A percentile compares a stretch with the other conserved stretches of the same genome.
Conservation (phyloP, 2,797 vertebrate species). For the Hyperoplus immaculatus region DNA sequence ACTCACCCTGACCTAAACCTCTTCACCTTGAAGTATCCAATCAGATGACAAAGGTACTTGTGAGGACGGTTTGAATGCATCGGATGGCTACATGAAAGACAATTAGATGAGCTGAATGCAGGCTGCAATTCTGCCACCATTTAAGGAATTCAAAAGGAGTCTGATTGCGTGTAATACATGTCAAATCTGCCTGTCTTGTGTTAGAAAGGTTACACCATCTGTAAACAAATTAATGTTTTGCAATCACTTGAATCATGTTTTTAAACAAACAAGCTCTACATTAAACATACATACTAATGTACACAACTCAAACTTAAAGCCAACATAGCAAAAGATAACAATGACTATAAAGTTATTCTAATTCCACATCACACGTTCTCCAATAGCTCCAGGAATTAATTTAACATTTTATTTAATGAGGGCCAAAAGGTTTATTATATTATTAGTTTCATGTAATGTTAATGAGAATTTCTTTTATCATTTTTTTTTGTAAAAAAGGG, state of each 20-base stretch:
- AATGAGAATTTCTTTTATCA: not conserved
- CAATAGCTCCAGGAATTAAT: not conserved
- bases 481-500: not conserved
- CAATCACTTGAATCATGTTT: not conserved
- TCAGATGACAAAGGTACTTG: slow-evolving; percentile 48
- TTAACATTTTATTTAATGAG: not conserved
- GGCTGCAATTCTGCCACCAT: slow-evolving; percentile 31
- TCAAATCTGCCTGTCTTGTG: not conserved
- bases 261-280: not conserved
- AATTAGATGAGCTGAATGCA: slow-evolving; percentile 59
- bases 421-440: no score
- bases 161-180: slow-evolving; percentile 60
- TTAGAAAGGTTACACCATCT: slow-evolving; percentile 1
- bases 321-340: not conserved
- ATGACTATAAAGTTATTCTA: not conserved
- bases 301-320: not conserved
- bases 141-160: slow-evolving; percentile 13
- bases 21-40: slow-evolving; percentile 57
- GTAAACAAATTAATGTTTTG: not conserved
- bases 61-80: slow-evolving; percentile 3
- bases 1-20: not conserved
- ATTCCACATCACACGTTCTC: no score
- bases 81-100: slow-evolving; percentile 15
- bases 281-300: not conserved
- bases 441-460: not conserved